These are phyloP conservation scores for Callipepla californica DNA, from an alignment of 2,113 vertebrate species.

Conservation along the genomic window DNA sequence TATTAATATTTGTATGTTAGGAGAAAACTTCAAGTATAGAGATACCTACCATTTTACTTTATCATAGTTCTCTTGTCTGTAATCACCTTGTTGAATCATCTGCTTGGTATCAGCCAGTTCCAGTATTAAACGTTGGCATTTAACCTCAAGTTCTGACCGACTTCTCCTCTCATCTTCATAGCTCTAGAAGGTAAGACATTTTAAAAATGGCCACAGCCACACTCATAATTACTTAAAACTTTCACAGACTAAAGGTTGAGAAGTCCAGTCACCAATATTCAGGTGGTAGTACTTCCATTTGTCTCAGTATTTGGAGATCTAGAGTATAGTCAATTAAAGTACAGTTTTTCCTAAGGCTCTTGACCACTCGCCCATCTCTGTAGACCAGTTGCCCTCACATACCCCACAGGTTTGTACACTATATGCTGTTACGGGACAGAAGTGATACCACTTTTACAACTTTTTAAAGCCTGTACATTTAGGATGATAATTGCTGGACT, in stretches of 20 bases:
- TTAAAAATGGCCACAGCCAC: background rate
- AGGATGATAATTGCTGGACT: background rate
- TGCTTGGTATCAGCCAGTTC: constrained; percentile 94
- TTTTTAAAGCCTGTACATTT: background rate
- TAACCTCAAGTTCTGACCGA: constrained; percentile 88
- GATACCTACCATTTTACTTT: constrained; percentile 87
- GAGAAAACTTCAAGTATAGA: background rate
- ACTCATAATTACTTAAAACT: background rate
- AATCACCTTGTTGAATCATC: constrained; percentile 92
- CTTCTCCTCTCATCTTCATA: constrained; percentile 89
- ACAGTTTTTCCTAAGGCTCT: background rate
- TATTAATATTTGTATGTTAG: background rate
- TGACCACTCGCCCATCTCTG: background rate
- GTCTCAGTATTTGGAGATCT: background rate
- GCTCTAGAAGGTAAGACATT: constrained; percentile 76
- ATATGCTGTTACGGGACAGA: background rate
- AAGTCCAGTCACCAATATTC: background rate
- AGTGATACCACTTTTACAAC: background rate
- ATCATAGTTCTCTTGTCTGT: constrained; percentile 92
- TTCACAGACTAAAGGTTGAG: background rate
- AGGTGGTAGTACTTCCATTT: background rate
- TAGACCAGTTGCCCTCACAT: background rate
- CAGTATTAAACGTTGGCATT: constrained; percentile 89
- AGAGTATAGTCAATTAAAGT: background rate
- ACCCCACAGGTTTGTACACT: background rate